These are phyloP conservation scores for Ianthella basta DNA, from an alignment of 37 sponge, comb jelly and placozoan genomes.

Conservation along the genomic window DNA sequence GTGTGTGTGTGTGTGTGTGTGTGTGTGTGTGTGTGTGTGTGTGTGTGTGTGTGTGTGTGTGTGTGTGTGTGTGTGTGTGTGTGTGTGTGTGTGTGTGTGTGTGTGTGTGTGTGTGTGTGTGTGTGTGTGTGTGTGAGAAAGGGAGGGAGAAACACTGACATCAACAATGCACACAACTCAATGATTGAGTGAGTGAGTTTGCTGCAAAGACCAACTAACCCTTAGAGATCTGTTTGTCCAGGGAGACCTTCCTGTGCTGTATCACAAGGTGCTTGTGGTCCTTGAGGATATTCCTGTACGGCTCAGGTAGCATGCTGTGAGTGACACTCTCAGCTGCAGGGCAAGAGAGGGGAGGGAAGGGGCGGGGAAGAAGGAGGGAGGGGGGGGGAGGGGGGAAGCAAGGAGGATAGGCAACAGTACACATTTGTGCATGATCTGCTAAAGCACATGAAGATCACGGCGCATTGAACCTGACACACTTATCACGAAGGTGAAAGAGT, in stretches of 20 bases:
- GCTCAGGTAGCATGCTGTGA: slow-evolving; percentile 24
- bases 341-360: neutral
- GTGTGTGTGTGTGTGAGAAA: too few species aligned
- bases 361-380: neutral
- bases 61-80: too few species aligned
- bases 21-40: too few species aligned
- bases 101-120: too few species aligned
- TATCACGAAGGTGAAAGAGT: too few species aligned
- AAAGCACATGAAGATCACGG: neutral
- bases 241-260: slow-evolving; percentile 14
- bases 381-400: neutral
- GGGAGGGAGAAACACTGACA: too few species aligned
- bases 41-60: too few species aligned
- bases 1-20: too few species aligned
- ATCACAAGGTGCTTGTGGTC: slow-evolving; percentile 28
- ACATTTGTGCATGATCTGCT: neutral
- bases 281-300: slow-evolving; percentile 7
- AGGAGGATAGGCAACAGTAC: neutral
- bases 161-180: too few species aligned
- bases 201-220: neutral
- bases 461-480: too few species aligned
- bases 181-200: too few species aligned
- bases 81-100: too few species aligned
- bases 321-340: neutral
- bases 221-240: neutral